These are phyloP conservation scores for Heterocephalus glaber DNA, from an alignment of 2,113 vertebrate genomes.

Conservation along the genomic window DNA sequence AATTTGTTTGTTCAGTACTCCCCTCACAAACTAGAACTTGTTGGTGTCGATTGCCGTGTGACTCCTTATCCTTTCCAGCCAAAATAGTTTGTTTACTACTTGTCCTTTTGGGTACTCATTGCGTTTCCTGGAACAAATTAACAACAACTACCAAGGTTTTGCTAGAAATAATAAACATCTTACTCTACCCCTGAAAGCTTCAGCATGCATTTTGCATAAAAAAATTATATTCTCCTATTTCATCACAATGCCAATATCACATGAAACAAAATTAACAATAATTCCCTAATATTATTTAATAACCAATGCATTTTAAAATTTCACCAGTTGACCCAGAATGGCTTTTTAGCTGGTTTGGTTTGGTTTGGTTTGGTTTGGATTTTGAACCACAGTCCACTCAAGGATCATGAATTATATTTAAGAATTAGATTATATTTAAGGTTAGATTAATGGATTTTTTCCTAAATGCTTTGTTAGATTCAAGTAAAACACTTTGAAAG, in stretches of 20 bases:
- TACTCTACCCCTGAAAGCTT: constrained; percentile 18
- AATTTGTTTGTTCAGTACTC: not conserved
- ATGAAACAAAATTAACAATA: constrained; percentile 45
- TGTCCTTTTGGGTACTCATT: not conserved
- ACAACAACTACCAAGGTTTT: not conserved
- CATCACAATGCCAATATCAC: constrained; percentile 21
- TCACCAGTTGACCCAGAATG: not conserved
- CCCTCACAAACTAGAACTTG: not conserved
- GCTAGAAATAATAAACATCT: not conserved
- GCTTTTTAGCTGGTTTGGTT: not conserved
- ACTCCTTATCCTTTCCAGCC: not conserved
- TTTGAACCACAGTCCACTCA: not conserved
- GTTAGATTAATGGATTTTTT: not conserved
- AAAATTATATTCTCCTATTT: not conserved
- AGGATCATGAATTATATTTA: constrained; percentile 38
- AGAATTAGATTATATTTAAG: not conserved
- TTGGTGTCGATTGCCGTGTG: not conserved
- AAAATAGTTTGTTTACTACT: not conserved
- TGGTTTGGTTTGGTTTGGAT: too few relatives aligned
- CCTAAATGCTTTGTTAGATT: constrained; percentile 49
- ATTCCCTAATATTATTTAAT: constrained; percentile 32
- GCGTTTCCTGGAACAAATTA: not conserved
- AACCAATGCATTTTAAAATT: not conserved
- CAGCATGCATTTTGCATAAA: constrained; percentile 40
- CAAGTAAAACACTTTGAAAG: not conserved